Evolutionary conservation across 2,797 vertebrate genomes (phyloP).

Genomic region (Valencia hispanica): DNA sequence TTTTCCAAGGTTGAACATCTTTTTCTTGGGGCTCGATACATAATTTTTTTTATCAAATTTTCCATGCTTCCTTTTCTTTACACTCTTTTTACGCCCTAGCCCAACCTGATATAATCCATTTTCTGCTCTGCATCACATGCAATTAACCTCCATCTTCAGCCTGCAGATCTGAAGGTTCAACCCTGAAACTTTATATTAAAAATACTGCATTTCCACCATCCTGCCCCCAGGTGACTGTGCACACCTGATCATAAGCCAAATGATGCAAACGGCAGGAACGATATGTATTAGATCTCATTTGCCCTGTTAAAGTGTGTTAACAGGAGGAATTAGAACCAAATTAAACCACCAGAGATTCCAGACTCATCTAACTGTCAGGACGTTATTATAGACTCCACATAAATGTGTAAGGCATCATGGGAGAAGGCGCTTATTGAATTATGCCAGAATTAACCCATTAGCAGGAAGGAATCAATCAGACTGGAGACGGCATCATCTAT

Average conservation of each 20-base stretch:
- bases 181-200: not conserved
- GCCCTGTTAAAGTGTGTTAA: conserved; percentile 73
- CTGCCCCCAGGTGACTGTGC: not conserved
- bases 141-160: conserved; percentile 10
- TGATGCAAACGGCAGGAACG: conserved; percentile 28
- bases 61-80: conserved; percentile 7
- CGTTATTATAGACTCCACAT: conserved; percentile 72
- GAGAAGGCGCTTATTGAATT: conserved; percentile 77
- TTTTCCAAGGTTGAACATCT: not conserved
- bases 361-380: conserved; percentile 72
- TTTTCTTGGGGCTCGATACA: not conserved
- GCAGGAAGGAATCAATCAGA: conserved; percentile 70
- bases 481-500: conserved; percentile 37
- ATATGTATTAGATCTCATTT: conserved; percentile 63
- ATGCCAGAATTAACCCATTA: conserved; percentile 78
- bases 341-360: conserved; percentile 71
- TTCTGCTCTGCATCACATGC: conserved; percentile 7
- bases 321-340: conserved; percentile 75
- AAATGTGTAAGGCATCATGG: conserved; percentile 74
- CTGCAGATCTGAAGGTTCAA: conserved; percentile 7
- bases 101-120: conserved; percentile 2
- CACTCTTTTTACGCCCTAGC: not conserved
- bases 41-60: not conserved
- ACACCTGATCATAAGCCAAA: conserved; percentile 19
- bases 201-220: not conserved